Base-by-base conservation (phyloP, 2,888 invertebrate genomes). In the Perizoma affinitatum region DNA sequence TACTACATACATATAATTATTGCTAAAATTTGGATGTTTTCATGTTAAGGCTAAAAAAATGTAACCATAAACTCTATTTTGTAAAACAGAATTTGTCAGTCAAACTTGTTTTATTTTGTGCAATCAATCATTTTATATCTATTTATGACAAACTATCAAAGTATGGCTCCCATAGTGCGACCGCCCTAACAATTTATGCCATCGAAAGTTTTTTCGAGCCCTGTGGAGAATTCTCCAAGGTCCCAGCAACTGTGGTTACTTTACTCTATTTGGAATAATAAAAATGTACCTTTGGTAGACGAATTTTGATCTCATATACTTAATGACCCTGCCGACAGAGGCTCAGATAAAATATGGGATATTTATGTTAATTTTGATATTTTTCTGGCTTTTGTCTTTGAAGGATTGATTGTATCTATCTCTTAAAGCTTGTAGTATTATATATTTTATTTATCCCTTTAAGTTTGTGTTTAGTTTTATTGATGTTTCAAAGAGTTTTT, bases 251-350 rank as follows among this genome's bases (percentile, higher is more conserved):
- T 56, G 54, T 62, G 51, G 60, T 63, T 63, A 44, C 35, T 40
- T 57, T 61, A 45, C 53, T 62, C 52, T 49, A 56, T 69, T 67
- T 65, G 62, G 62, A 48, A 63, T 52, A 46, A 54, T 22, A 8
- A 44, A 54, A 58, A 45, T 58, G 53, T 58, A 40, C 41, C 11
- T n/a, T 36, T 49, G 55, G 50, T 41, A 58, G 62, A 54, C 48
- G 65, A 65, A 64, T 67, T 67, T 65, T 57, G 58, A 65, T 52
- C 61, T 61, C 60, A 63, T 67, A n/a, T n/a, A n/a, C n/a, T n/a
- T n/a, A 67, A 69, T 63, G 68, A 62, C 58, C 53, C 54, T 48
- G 61, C 66, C 70, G 68, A 70, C 68, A 63, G 61, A 68, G 59
- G 53, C 59, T 50, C 63, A 52, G 58, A 66, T 70, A 65, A 68